A percentile compares a stretch with the other conserved stretches of the same genome.
Conservation (phyloP, 2,888 invertebrate genomes). For the Drosophila demipolita region DNA sequence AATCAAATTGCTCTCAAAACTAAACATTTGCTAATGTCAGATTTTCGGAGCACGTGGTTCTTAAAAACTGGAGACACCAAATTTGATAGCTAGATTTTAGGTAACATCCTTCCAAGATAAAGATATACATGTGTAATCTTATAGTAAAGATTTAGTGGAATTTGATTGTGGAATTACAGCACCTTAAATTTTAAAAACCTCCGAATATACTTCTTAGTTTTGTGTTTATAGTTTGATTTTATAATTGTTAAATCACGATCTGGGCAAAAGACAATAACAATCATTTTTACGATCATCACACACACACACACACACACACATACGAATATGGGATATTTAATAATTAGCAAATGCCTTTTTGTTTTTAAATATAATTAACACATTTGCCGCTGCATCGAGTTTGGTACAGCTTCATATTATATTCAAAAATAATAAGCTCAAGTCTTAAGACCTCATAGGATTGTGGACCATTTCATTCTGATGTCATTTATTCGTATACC, state of each 20-base stretch:
- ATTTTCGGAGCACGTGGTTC: neutral
- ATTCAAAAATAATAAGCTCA: constrained; percentile 27
- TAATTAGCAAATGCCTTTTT: constrained; percentile 55
- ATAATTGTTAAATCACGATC: constrained; percentile 51
- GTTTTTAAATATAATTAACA: constrained; percentile 58
- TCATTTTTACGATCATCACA: constrained; percentile 35
- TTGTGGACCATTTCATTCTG: constrained; percentile 2
- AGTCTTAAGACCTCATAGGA: neutral
- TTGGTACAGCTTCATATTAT: constrained; percentile 11
- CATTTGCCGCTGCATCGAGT: constrained; percentile 2
- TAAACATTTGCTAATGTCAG: neutral
- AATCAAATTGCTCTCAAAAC: neutral
- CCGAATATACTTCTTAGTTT: neutral
- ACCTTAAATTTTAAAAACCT: neutral
- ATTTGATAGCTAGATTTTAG: neutral
- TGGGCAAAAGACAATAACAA: constrained; percentile 27
- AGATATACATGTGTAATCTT: neutral
- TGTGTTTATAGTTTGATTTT: neutral
- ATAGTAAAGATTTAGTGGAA: neutral
- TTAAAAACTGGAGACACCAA: neutral
- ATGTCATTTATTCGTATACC: constrained; percentile 6
- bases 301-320: neutral
- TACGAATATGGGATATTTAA: constrained; percentile 28
- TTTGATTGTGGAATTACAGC: neutral
- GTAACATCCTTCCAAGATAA: neutral